Evolutionary conservation across 2,797 vertebrate genomes (phyloP), one percentile per base, ranked within the genome.

Genomic region (Aselliscus stoliczkanus): DNA sequence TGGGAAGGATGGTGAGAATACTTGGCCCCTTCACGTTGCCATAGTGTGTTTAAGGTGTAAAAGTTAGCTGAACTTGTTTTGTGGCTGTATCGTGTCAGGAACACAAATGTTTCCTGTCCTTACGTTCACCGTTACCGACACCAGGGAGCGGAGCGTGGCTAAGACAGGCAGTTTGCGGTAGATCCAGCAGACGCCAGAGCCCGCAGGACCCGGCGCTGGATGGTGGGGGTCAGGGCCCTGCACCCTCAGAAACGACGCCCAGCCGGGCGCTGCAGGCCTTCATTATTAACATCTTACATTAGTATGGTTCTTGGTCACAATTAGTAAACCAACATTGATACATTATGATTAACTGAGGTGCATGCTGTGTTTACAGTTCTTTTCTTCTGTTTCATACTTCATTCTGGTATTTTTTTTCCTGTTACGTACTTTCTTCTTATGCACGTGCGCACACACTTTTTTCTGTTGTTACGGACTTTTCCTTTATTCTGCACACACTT

Each of bases 241-340:
- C 58, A 27, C 34, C n/a, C 62, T 21, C 1, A 1, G 52, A 39
- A 50, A 4, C 4, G 83, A 42, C 21, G 42, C 14, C 58, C 20
- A 2, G 47, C 3, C 15, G 54, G 18, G 52, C 4, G 1, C 39
- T 25, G 2, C 2, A 10, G 27, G 15, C n/a, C 2, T 4, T 25
- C 42, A 15, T 50, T 15, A 1, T 4, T 11, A 65, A 15, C 37
- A 4, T 58, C 39, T 62, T 17, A 7, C 4, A 3, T 77, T 29
- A 65, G 2, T 42, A 10, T 1, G 27, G 3, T n/a, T 82, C 44
- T 5, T 42, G 34, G 79, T 67, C 27, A 4, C 60, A 21, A 20
- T 31, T 7, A 23, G 8, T 34, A 39, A 47, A 17, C 50, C 7
- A 5, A 25, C 25, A 0, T 1, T 44, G 34, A 31, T 15, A 44